Evolutionary conservation across 2,113 vertebrate species (phyloP).

Genomic region (Tautogolabrus adspersus): DNA sequence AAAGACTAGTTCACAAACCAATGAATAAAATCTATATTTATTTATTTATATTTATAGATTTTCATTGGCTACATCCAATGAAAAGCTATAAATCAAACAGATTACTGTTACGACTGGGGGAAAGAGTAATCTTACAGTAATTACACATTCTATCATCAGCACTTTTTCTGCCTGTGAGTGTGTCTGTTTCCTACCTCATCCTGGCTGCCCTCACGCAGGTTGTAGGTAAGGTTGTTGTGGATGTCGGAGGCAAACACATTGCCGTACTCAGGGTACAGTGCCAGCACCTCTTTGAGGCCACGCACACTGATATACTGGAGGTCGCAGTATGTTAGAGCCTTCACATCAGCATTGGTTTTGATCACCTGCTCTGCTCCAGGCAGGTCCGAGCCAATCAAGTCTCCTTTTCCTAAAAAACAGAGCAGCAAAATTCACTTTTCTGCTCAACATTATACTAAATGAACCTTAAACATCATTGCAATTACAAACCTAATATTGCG

Average conservation of each 20-base stretch:
- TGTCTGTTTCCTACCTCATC: slow-evolving; percentile 84
- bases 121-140: background rate
- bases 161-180: background rate
- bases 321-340: slow-evolving; percentile 96
- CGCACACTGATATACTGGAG: slow-evolving; percentile 92
- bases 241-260: slow-evolving; percentile 89
- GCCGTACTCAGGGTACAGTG: slow-evolving; percentile 93
- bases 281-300: slow-evolving; percentile 91
- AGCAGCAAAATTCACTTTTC: background rate
- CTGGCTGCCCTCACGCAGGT: slow-evolving; percentile 93
- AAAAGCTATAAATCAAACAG: too few relatives aligned
- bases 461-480: background rate
- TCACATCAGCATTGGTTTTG: slow-evolving; percentile 95
- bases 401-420: slow-evolving; percentile 90
- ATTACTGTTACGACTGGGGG: too few relatives aligned
- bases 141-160: background rate
- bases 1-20: too few relatives aligned
- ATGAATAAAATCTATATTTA: too few relatives aligned
- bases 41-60: too few relatives aligned
- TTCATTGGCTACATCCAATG: too few relatives aligned
- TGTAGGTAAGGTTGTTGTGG: slow-evolving; percentile 96
- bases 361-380: slow-evolving; percentile 88
- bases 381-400: slow-evolving; percentile 94
- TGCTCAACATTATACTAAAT: background rate
- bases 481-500: slow-evolving; percentile 92